Evolutionary conservation across 2,888 invertebrate species (phyloP).

Genomic region (Caenorhabditis drosophilae): DNA sequence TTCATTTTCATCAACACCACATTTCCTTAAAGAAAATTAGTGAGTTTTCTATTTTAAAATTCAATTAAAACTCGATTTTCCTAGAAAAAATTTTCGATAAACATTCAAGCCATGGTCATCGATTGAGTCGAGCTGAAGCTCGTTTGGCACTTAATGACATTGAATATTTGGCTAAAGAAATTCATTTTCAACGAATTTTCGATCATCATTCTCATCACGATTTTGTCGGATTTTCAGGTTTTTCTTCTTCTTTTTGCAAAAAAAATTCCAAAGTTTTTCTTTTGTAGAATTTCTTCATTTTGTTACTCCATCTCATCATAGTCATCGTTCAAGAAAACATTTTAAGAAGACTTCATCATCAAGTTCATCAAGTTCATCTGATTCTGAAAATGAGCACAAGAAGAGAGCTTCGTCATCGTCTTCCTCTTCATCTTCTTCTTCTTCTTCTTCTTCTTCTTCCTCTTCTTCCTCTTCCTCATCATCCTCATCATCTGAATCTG

Average conservation of each 20-base stretch:
- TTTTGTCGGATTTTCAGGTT: constrained; percentile 21
- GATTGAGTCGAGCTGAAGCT: constrained; percentile 23
- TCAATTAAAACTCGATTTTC: background rate
- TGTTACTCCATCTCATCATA: constrained; percentile 16
- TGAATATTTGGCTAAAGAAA: constrained; percentile 26
- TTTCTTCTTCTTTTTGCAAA: background rate
- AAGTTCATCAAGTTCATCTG: constrained; percentile 10
- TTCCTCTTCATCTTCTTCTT: constrained; percentile 6
- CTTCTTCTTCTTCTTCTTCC: constrained; percentile 18
- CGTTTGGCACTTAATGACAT: constrained; percentile 32
- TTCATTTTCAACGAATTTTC: constrained; percentile 21
- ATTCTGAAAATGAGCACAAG: constrained; percentile 17
- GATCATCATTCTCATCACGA: constrained; percentile 16
- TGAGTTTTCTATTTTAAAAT: constrained; percentile 15
- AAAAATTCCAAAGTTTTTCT: background rate
- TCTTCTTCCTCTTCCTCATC: constrained; percentile 12
- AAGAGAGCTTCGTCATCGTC: constrained; percentile 10
- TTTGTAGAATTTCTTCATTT: constrained; percentile 21
- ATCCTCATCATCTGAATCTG: constrained; percentile 21
- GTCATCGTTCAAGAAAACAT: constrained; percentile 2
- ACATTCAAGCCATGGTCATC: constrained; percentile 29
- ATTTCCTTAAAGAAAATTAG: constrained; percentile 32
- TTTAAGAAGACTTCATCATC: constrained; percentile 2
- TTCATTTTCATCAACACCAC: constrained; percentile 22
- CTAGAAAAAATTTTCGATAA: constrained; percentile 29